Percentiles rank a stretch among this genome's conserved stretches.
Conservation (phyloP, 37 sponge, comb jelly and placozoan genomes). For the Chondrosia reniformis region DNA sequence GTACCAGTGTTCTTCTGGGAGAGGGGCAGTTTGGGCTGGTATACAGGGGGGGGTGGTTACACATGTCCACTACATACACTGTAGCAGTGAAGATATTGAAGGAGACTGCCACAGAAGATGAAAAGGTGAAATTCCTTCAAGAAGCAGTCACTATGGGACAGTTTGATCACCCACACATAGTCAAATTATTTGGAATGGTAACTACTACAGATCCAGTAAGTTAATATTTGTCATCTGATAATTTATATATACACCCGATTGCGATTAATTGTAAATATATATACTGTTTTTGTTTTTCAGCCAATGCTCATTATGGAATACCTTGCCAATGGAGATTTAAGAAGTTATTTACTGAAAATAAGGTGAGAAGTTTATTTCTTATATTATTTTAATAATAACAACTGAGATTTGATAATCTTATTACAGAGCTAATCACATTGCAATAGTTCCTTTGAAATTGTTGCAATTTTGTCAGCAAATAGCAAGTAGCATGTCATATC, state of each 20-base stretch:
- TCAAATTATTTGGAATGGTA: conserved; percentile 17
- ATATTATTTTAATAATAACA: too few species aligned
- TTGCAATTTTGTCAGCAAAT: not conserved
- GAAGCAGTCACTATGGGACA: conserved; percentile 26
- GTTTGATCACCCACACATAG: conserved; percentile 21
- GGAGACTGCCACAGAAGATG: conserved; percentile 5
- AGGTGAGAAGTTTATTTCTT: too few species aligned
- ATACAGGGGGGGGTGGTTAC: conserved; percentile 3
- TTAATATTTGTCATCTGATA: not conserved
- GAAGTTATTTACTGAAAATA: not conserved
- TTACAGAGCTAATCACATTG: too few species aligned
- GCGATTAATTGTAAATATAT: not conserved
- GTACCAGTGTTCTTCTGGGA: not conserved
- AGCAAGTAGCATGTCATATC: not conserved
- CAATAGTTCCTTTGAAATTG: conserved; percentile 9
- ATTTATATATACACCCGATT: not conserved
- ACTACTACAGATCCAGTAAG: not conserved
- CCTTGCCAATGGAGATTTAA: not conserved
- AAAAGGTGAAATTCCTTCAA: conserved; percentile 13
- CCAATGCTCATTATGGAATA: not conserved
- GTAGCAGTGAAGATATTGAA: conserved; percentile 16
- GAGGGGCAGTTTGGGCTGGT: conserved; percentile 18
- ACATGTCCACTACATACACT: not conserved
- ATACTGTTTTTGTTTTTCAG: not conserved
- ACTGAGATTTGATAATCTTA: too few species aligned